phyloP scores from a whole-genome alignment of 2,888 invertebrate species.

The Drosophila gaucha region DNA sequence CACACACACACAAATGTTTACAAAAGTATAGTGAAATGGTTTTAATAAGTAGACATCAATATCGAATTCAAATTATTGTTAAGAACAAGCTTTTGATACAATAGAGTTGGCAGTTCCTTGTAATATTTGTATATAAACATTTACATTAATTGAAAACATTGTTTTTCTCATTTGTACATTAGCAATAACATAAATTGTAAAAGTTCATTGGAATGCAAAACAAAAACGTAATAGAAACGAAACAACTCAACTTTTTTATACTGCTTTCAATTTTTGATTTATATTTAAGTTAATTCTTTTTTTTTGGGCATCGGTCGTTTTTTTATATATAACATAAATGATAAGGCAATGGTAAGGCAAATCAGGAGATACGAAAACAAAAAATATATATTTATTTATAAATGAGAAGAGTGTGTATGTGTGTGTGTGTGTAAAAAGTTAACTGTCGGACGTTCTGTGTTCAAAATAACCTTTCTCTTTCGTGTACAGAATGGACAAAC shows the following conservation, averaged over 20 bases:
- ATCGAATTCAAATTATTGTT: conserved; percentile 54
- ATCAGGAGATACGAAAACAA: conserved; percentile 24
- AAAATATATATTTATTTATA: conserved; percentile 2
- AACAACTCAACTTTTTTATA: conserved; percentile 1
- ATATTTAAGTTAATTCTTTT: conserved; percentile 5
- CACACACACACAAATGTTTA: conserved; percentile 56
- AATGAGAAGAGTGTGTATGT: conserved; percentile 19
- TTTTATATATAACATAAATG: conserved; percentile 10
- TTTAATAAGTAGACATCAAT: conserved; percentile 70
- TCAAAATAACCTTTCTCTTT: conserved; percentile 71
- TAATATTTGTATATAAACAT: conserved; percentile 52
- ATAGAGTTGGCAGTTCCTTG: conserved; percentile 55
- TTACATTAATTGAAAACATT: conserved; percentile 56
- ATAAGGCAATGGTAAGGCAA: conserved; percentile 45
- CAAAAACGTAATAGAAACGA: conserved; percentile 3
- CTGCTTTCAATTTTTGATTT: conserved; percentile 9
- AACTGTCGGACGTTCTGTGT: conserved; percentile 37
- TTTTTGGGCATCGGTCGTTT: conserved; percentile 6
- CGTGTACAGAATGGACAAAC: conserved; percentile 28
- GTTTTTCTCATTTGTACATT: conserved; percentile 51
- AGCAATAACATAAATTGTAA: conserved; percentile 56
- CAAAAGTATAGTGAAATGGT: conserved; percentile 56
- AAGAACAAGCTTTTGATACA: conserved; percentile 41
- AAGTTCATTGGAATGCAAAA: conserved; percentile 56
- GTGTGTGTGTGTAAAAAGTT: conserved; percentile 12